Conservation (phyloP, 2,888 invertebrate genomes). For the Frankliniella intonsa region DNA sequence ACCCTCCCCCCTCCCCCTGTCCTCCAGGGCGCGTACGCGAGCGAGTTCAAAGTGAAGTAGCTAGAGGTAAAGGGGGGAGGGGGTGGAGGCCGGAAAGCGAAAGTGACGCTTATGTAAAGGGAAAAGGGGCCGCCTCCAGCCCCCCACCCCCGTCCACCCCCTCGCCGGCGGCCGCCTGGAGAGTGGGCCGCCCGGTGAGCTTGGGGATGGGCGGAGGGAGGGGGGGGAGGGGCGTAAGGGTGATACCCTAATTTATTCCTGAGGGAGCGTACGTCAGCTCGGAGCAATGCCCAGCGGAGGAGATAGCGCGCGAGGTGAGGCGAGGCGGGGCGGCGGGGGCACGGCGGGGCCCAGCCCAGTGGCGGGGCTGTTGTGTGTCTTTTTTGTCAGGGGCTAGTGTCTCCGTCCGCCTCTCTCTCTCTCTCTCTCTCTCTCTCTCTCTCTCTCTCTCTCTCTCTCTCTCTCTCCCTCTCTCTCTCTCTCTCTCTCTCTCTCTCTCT, state of each 20-base stretch:
- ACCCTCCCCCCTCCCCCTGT: no score
- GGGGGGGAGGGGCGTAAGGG: not conserved
- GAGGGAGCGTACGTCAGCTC: not conserved
- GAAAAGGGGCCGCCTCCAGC: no score
- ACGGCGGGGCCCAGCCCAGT: not conserved
- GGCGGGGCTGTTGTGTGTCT: not conserved
- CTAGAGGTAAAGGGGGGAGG: no score
- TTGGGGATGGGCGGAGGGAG: no score
- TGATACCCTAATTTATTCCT: slow-evolving; percentile 23
- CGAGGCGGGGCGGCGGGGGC: not conserved
- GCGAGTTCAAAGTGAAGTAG: no score
- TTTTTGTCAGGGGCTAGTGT: not conserved
- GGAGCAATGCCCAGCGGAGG: not conserved
- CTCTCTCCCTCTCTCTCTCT: not conserved
- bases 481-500: not conserved
- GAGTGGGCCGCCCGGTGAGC: not conserved
- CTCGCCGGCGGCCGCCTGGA: no score
- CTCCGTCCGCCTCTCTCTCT: not conserved
- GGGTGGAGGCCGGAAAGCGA: no score
- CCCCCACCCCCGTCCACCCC: no score
- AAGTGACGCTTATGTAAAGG: no score
- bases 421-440: no score
- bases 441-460: no score
- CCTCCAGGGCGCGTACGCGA: no score
- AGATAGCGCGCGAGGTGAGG: not conserved